A percentile compares a stretch with the other conserved stretches of the same genome.
Conservation (phyloP, 2,113 vertebrate genomes). For the Mustela nigripes region DNA sequence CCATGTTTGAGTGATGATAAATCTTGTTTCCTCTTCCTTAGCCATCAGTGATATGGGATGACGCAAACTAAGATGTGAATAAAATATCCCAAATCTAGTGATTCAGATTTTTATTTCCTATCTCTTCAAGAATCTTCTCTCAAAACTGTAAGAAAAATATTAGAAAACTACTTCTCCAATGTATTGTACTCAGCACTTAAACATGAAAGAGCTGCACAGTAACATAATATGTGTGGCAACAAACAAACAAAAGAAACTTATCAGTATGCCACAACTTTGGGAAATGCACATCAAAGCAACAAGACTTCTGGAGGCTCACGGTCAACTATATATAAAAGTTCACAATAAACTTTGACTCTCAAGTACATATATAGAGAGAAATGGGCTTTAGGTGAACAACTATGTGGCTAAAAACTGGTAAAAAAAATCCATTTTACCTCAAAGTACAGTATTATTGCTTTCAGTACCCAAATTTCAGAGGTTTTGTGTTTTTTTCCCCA, state of each 20-base stretch:
- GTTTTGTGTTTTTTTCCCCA: background rate
- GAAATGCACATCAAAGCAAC: background rate
- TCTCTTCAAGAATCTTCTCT: background rate
- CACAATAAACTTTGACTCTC: background rate
- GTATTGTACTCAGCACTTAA: background rate
- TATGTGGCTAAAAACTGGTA: background rate
- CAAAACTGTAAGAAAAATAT: background rate
- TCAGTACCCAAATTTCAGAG: background rate
- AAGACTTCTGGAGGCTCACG: background rate
- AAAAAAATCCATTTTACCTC: background rate
- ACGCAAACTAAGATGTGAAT: background rate
- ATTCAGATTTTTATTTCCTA: background rate
- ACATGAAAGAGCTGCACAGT: background rate
- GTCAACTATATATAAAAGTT: background rate
- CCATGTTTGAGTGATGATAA: background rate
- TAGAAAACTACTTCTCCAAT: background rate
- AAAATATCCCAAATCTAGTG: background rate
- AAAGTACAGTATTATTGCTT: background rate
- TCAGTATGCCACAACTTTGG: background rate
- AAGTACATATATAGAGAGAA: background rate
- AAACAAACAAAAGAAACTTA: background rate
- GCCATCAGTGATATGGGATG: background rate
- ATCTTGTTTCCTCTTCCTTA: background rate
- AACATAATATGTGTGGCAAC: background rate
- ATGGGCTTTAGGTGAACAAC: background rate